phyloP scores from a whole-genome alignment of 1,140 invertebrate species.

The Penaeus indicus region DNA sequence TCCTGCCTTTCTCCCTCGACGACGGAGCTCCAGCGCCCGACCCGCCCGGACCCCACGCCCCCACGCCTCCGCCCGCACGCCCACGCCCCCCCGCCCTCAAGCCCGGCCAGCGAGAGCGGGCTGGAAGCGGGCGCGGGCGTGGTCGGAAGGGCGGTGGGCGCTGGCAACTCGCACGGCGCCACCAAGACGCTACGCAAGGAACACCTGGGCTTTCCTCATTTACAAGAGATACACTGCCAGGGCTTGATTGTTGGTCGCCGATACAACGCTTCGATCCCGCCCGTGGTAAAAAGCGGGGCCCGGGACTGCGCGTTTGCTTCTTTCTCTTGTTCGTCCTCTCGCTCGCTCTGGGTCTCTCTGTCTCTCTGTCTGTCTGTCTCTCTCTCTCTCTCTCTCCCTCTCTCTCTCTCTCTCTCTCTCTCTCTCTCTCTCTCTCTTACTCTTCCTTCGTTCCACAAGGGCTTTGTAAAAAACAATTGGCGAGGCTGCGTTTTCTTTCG shows the following conservation, averaged over 20 bases:
- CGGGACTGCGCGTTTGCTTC: too few relatives aligned
- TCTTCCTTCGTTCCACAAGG: too few relatives aligned
- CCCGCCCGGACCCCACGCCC: not conserved
- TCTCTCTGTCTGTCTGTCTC: too few relatives aligned
- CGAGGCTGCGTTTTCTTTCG: too few relatives aligned
- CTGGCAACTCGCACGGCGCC: constrained; percentile 40
- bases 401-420: too few relatives aligned
- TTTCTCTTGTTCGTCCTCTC: too few relatives aligned
- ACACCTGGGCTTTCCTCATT: constrained; percentile 58
- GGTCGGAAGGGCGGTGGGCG: not conserved
- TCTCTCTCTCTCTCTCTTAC: too few relatives aligned
- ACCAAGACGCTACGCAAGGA: constrained; percentile 37
- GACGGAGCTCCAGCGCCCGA: not conserved
- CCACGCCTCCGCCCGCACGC: not conserved
- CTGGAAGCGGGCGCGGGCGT: not conserved
- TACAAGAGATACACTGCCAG: constrained; percentile 55
- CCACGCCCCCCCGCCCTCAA: not conserved
- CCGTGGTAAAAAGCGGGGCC: too few relatives aligned
- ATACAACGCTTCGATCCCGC: not conserved
- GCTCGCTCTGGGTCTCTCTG: too few relatives aligned
- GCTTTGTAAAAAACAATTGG: too few relatives aligned
- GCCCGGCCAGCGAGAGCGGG: not conserved
- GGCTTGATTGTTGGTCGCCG: constrained; percentile 37
- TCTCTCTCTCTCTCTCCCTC: too few relatives aligned
- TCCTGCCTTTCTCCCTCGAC: not conserved